Evolutionary conservation across 35 echinoderm and acorn worm species (phyloP), one percentile per base, ranked within the genome.

Genomic region (Lytechinus pictus): DNA sequence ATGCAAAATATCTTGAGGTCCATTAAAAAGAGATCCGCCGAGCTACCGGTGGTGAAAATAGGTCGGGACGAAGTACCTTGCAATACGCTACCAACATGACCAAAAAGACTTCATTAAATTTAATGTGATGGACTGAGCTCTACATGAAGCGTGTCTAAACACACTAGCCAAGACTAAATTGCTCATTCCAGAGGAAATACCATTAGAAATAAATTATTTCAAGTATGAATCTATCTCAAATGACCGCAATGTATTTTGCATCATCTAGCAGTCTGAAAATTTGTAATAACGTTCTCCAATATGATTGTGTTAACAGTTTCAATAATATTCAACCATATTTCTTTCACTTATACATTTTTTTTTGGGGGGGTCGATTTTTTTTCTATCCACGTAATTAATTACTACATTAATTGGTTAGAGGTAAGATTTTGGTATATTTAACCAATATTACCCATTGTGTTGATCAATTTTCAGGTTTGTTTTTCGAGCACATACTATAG

Each of bases 11-110:
- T 54, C 29, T 90, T 44, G 28, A 21, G 52, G 88, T 44, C 88
- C 13, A 52, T 90, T 52, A 90, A 90, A 54, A 90, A 90, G 66
- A 79, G 66, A 79, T 79, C 66, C 66, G 66, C 19, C 33, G 66
- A n/a, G 66, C 66, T 7, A 24, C 19, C 66, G 66, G 66, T 79
- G 66, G n/a, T 79, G 66, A 7, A 24, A 79, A 79, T 79, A 79
- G 66, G 66, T 24, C 66, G 6, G 66, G 66, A 79, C 66, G 66
- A 79, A 79, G 66, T 79, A 16, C 19, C 66, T 79, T 4, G 19
- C 16, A n/a, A 19, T 24, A 79, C 66, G 19, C 66, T 3, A 79
- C 66, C 66, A 79, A 79, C 66, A 24, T 24, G 16, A 79, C 66
- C 66, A 79, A 8, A 79, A 79, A 79, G 66, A 79, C 66, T 79